Base-by-base conservation (phyloP, 2,888 invertebrate species). In the Catocala fraxini region DNA sequence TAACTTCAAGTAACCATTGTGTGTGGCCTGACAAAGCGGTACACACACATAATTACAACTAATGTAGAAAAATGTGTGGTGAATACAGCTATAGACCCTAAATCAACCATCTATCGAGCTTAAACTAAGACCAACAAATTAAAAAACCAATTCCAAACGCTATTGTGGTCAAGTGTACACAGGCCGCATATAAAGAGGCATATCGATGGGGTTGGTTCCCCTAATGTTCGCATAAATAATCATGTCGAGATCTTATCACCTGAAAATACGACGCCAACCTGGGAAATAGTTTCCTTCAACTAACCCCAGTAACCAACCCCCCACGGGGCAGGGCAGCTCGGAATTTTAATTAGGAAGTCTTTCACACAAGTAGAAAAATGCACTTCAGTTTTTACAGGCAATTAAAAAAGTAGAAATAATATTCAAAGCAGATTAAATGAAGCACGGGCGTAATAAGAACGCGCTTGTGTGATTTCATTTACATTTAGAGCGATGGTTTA, bases 221-320 rank as follows among this genome's bases (percentile, higher is more conserved):
- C 90, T 88, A 90, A 90, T 89, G 88, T 85, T 82, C 82, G 84
- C 88, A 93, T 94, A 93, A 93, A 93, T 93, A 92, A 93, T 93
- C 92, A 88, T 89, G 93, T 92, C 90, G 80, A 90, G 93, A 94
- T 94, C 81, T 87, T 93, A 93, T 93, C 93, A 86, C 70, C 83
- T 81, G 90, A 89, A 93, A 92, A 93, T 93, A 93, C 93, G 92
- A 87, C 84, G 81, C 75, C 83, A 84, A 81, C 85, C 86, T 84
- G 87, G 84, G 84, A 89, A 92, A 90, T 92, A 91, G 90, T 92
- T 90, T 85, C 85, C 84, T 83, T 81, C 70, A 45, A 57, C 75
- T 81, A 75, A 63, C 57, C 68, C 75, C 53, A 59, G 54, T 51
- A 49, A 63, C 59, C 52, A 51, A 63, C 67, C 74, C 67, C 71